phyloP scores from a whole-genome alignment of 2,113 vertebrate genomes.

The Anser cygnoides region DNA sequence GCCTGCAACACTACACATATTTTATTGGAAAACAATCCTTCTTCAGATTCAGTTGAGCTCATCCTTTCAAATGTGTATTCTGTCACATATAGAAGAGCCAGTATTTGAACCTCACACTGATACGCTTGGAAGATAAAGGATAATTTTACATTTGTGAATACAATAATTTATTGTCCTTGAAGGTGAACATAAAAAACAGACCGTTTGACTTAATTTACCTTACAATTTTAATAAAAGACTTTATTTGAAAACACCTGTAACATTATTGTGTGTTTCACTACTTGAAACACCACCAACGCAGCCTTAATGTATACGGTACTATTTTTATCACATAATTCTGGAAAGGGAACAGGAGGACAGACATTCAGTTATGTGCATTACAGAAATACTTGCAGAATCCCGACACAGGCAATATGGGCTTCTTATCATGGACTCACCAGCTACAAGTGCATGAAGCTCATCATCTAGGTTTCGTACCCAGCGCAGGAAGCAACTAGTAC shows the following conservation, averaged over 20 bases:
- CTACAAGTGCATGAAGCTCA: constrained; percentile 95
- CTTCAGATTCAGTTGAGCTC: background rate
- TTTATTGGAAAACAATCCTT: background rate
- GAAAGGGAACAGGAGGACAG: background rate
- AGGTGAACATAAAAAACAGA: background rate
- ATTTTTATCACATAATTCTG: background rate
- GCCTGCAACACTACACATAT: background rate
- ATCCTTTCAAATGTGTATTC: background rate
- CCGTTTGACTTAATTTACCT: background rate
- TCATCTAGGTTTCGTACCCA: constrained; percentile 96
- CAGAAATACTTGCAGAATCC: background rate
- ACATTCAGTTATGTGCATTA: background rate
- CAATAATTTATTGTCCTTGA: background rate
- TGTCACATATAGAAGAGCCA: fast-evolving
- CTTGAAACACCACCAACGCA: background rate
- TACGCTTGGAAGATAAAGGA: background rate
- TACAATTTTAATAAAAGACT: background rate
- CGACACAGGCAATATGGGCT: background rate
- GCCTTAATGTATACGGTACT: background rate
- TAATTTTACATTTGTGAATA: background rate
- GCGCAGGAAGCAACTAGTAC: constrained; percentile 94
- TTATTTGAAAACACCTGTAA: background rate
- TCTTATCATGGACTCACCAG: constrained; percentile 79
- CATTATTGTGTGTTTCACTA: background rate
- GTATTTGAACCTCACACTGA: background rate